Evolutionary conservation across 2,888 invertebrate genomes (phyloP).

Genomic region (Oscheius sp.): DNA sequence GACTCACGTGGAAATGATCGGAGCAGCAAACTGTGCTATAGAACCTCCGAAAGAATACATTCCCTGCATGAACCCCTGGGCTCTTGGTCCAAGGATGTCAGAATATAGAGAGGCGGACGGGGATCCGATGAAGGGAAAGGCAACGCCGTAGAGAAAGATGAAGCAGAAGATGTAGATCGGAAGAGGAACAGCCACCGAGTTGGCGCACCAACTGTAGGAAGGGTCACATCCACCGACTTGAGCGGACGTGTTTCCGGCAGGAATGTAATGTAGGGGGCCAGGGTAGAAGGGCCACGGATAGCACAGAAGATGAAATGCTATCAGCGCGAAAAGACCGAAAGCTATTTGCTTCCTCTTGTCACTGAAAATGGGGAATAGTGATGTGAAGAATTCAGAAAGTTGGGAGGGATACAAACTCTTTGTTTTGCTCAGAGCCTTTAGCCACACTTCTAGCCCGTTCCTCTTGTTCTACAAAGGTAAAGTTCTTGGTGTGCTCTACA

Average conservation of each 20-base stretch:
- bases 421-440: no score
- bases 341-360: constrained; percentile 51
- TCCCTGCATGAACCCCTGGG: constrained; percentile 60
- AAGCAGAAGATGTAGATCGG: constrained; percentile 50
- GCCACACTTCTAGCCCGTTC: no score
- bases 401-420: not conserved
- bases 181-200: constrained; percentile 46
- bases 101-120: constrained; percentile 54
- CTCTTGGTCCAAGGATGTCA: constrained; percentile 55
- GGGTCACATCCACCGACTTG: constrained; percentile 46
- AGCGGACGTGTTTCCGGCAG: constrained; percentile 46
- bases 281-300: constrained; percentile 58
- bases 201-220: constrained; percentile 51
- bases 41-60: constrained; percentile 56
- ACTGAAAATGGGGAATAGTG: constrained; percentile 24
- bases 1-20: constrained; percentile 51
- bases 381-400: not conserved
- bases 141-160: constrained; percentile 51
- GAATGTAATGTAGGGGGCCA: constrained; percentile 50
- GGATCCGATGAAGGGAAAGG: constrained; percentile 55
- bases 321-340: constrained; percentile 48
- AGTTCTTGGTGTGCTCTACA: no score
- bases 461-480: no score
- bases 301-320: constrained; percentile 48
- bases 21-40: constrained; percentile 54